Base-by-base conservation (phyloP, 2,888 invertebrate genomes). In the Pandemis corylana region DNA sequence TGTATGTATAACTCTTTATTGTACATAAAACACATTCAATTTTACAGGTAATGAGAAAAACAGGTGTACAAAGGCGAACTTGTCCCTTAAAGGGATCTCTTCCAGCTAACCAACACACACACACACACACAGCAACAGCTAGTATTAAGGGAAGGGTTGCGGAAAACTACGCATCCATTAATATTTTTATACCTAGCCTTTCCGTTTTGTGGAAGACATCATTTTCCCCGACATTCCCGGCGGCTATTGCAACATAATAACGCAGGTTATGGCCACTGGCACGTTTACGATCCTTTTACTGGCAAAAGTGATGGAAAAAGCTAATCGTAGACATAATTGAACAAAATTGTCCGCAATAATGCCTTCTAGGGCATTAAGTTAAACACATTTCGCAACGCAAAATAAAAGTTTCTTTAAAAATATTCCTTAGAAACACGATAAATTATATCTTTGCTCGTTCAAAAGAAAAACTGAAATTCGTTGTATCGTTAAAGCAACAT, bases 111-210 rank as follows among this genome's bases (percentile, higher is more conserved):
- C 20, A 20, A 20, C 20, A 20, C 20, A 20, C 20, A 20, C 20
- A 20, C 0, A 20, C 20, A 20, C 20, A 20, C 20, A 20, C 20
- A 20, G 20, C 20, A 20, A 20, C 20, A 20, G 20, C 20, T 20
- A 20, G 20, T 20, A 15, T 75, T 77, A 82, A 84, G 80, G 84
- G 82, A 84, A 82, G 84, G 86, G 85, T 84, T 85, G 78, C 79
- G 78, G 83, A 83, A 83, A 87, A 88, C 86, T 87, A 87, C 84
- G 84, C 81, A 78, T 76, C 82, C 79, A 82, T 85, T 87, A 86
- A 86, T 84, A 83, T 87, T 87, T 87, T 88, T 87, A 88, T 88
- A 83, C 85, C 79, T 81, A 77, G 80, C 80, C 80, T 81, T 83
- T 78, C 83, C 82, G 82, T 82, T 83, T 79, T 77, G 78, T 79